Evolutionary conservation across 2,797 vertebrate species (phyloP).

Genomic region (Chanos chanos): DNA sequence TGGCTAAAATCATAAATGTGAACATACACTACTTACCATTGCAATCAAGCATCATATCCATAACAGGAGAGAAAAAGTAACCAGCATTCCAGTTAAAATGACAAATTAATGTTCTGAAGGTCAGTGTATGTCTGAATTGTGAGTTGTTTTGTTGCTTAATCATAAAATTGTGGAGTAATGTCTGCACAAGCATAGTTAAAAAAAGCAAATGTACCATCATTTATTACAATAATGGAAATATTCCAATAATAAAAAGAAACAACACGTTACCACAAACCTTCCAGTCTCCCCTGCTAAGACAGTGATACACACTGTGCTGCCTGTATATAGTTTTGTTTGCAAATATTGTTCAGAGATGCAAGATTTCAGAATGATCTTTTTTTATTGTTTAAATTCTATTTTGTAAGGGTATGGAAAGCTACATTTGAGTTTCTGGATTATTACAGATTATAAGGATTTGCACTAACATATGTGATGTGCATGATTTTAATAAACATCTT

Average conservation of each 20-base stretch:
- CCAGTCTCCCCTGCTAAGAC: constrained; percentile 71
- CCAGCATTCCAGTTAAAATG: too few relatives aligned
- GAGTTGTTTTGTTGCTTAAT: too few relatives aligned
- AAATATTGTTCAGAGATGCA: constrained; percentile 84
- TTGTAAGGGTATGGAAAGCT: constrained; percentile 82
- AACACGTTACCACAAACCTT: constrained; percentile 64
- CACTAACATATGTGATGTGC: constrained; percentile 90
- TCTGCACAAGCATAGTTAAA: constrained; percentile 40
- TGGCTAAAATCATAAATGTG: not conserved
- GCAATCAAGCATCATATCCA: too few relatives aligned
- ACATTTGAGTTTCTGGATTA: constrained; percentile 84
- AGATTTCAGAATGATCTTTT: constrained; percentile 84
- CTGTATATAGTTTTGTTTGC: constrained; percentile 83
- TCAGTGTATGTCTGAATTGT: too few relatives aligned
- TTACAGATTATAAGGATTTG: constrained; percentile 87
- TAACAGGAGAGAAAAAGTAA: too few relatives aligned
- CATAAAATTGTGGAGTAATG: constrained; percentile 62
- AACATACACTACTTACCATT: too few relatives aligned
- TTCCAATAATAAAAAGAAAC: constrained; percentile 49
- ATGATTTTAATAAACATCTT: constrained; percentile 90
- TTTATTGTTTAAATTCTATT: constrained; percentile 90
- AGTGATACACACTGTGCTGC: constrained; percentile 76
- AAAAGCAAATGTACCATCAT: too few relatives aligned
- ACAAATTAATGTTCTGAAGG: too few relatives aligned
- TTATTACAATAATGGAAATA: too few relatives aligned